Evolutionary conservation across 2,113 vertebrate genomes (phyloP).

Genomic region (Dissostichus mawsoni): DNA sequence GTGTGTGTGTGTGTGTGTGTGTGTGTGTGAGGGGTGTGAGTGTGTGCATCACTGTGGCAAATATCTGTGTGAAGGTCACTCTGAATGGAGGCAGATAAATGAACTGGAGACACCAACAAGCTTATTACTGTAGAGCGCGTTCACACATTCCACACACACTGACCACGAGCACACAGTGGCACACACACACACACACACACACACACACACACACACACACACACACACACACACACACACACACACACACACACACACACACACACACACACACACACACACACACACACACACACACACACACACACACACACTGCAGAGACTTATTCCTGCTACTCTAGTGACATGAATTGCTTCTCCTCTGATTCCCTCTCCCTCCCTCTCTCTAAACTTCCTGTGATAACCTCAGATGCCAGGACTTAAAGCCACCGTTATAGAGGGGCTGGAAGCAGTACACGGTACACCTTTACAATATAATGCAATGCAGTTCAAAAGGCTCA

Average conservation of each 20-base stretch:
- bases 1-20: no score
- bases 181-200: slow-evolving; percentile 19
- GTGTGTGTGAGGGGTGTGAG: neutral
- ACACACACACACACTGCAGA: slow-evolving; percentile 37
- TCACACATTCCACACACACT: slow-evolving; percentile 11
- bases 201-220: slow-evolving; percentile 1
- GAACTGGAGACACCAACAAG: slow-evolving; percentile 67
- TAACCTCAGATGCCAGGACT: slow-evolving; percentile 39
- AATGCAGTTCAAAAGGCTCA: neutral
- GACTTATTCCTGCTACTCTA: slow-evolving; percentile 56
- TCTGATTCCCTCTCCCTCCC: slow-evolving; percentile 33
- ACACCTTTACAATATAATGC: neutral
- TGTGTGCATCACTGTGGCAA: neutral
- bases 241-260: neutral
- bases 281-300: neutral
- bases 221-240: slow-evolving; percentile 14
- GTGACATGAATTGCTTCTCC: slow-evolving; percentile 57
- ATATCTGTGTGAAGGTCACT: slow-evolving; percentile 69
- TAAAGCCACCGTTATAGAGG: slow-evolving; percentile 12
- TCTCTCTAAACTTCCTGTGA: slow-evolving; percentile 54
- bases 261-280: no score
- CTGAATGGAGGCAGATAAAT: slow-evolving; percentile 69
- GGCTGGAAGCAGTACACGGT: neutral
- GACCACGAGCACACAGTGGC: slow-evolving; percentile 1
- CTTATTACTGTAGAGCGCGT: slow-evolving; percentile 62